Conservation (phyloP, 2,113 vertebrate genomes). For the Scopus umbretta region DNA sequence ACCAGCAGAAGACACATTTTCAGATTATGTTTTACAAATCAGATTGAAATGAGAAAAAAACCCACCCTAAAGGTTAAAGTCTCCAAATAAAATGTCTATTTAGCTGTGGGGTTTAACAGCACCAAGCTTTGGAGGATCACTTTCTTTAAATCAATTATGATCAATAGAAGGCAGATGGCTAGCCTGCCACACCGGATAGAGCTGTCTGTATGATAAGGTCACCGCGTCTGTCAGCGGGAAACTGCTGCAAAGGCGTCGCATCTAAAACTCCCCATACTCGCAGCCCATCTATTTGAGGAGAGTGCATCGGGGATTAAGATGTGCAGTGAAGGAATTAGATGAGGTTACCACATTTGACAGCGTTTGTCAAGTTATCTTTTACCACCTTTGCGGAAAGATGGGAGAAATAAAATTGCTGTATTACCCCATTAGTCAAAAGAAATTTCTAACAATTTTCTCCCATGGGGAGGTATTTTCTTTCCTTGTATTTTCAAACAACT, state of each 20-base stretch:
- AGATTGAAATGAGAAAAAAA: background rate
- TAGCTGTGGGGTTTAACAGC: constrained; percentile 16
- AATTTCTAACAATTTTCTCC: background rate
- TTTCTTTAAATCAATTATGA: constrained; percentile 64
- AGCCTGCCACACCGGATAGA: constrained; percentile 62
- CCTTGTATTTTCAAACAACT: constrained; percentile 29
- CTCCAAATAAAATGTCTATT: background rate
- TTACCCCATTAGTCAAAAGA: background rate
- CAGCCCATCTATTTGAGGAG: background rate
- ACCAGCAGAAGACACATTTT: background rate
- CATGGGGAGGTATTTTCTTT: background rate
- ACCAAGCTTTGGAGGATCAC: constrained; percentile 24
- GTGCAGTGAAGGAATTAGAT: constrained; percentile 36
- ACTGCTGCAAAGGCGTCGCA: constrained; percentile 27
- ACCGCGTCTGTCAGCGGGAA: constrained; percentile 60
- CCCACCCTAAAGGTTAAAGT: constrained; percentile 6
- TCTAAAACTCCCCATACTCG: background rate
- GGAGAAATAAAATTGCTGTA: background rate
- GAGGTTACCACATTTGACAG: constrained; percentile 26
- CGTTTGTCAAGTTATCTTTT: constrained; percentile 31
- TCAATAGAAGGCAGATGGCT: constrained; percentile 71
- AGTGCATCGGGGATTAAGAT: constrained; percentile 47
- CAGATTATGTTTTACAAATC: background rate
- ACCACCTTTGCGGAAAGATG: background rate
- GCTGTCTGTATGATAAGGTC: constrained; percentile 74